Base-by-base conservation (phyloP, 2,888 invertebrate genomes). In the Ectobius pallidus region DNA sequence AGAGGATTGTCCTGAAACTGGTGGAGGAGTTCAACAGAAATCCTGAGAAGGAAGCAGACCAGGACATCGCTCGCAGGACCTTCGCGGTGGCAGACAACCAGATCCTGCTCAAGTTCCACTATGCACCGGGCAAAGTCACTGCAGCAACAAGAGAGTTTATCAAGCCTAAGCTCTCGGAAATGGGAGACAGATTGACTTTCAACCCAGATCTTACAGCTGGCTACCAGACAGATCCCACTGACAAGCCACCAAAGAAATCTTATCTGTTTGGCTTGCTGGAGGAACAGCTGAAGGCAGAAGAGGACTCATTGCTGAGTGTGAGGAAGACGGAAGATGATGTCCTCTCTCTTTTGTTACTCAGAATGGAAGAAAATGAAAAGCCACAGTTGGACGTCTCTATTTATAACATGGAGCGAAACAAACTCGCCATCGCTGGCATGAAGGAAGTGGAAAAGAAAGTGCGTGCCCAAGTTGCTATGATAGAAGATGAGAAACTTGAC, bases 141-240 rank as follows among this genome's bases (percentile, higher is more conserved):
- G 88, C 90, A 74, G 86, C 89, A 14, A 90, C 87, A 0, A 85
- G 91, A 49, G 86, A 84, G 67, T 93, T 90, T 77, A 83, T 86
- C 1, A 93, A 92, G 78, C 92, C 93, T 0, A 87, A 90, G 4
- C 82, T 89, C 70, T 88, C 90, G 0, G 92, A 93, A 78, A 89
- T 91, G 78, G 92, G 91, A 0, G 89, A 91, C 4, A 87, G 88
- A 77, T 84, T 92, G 11, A 80, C 85, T 46, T 92, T 89, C 76
- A 86, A 89, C 79, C 88, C 90, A 0, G 86, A 88, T 3, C 85
- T 90, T 75, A 90, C 89, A 0, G 85, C 86, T 22, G 88, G 89
- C 42, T 93, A 92, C 78, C 87, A 89, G 90, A 89, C 92, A 0
- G 89, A 92, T 77, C 87, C 90, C 0, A 83, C 85, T 14, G 87